These are phyloP conservation scores for Philopotamus ludificatus DNA, from an alignment of 1,140 invertebrate genomes.

Conservation along the genomic window DNA sequence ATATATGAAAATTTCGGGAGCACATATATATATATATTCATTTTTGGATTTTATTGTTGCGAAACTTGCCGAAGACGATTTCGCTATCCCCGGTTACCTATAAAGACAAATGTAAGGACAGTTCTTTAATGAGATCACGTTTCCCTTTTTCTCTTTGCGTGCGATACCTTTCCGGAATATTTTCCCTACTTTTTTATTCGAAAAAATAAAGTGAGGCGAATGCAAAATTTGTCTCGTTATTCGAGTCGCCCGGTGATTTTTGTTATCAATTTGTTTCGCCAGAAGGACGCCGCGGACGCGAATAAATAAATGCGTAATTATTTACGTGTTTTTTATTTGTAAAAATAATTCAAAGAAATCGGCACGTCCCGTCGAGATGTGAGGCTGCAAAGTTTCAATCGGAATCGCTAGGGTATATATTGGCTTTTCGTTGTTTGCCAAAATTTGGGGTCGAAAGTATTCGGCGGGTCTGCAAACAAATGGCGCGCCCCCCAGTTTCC, in stretches of 20 bases:
- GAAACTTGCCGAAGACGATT: not conserved
- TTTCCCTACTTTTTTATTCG: not conserved
- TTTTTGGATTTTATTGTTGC: not conserved
- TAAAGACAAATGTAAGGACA: not conserved
- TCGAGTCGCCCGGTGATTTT: too few relatives aligned
- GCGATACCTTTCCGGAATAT: not conserved
- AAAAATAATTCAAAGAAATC: too few relatives aligned
- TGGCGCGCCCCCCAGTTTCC: not conserved
- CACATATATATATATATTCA: too few relatives aligned
- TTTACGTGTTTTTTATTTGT: not conserved
- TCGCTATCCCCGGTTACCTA: not conserved
- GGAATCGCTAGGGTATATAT: too few relatives aligned
- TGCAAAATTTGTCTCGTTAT: not conserved
- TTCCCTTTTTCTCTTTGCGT: slow-evolving; percentile 15
- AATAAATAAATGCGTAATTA: not conserved
- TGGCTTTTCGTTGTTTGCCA: too few relatives aligned
- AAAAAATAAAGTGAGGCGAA: not conserved
- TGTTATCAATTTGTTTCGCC: not conserved
- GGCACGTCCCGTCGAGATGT: too few relatives aligned
- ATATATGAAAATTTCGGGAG: too few relatives aligned
- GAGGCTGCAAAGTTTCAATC: too few relatives aligned
- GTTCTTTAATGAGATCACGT: slow-evolving; percentile 22
- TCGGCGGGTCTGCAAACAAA: too few relatives aligned
- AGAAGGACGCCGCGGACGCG: not conserved
- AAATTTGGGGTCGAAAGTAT: too few relatives aligned